Base-by-base conservation (phyloP, 2,888 invertebrate species). In the Strigamia transsilvanica region DNA sequence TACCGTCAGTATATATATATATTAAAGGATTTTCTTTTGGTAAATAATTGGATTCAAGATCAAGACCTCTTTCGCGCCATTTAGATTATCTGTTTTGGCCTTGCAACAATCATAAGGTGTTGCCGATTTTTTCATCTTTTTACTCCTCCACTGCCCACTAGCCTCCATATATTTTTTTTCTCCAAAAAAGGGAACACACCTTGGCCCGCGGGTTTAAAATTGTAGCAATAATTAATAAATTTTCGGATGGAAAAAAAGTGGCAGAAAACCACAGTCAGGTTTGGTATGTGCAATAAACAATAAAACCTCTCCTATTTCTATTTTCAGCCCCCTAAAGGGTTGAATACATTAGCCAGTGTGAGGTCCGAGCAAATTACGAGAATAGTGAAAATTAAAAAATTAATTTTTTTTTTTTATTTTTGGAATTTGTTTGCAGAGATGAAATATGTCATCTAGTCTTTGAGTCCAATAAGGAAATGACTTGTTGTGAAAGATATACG, bases 131-230 rank as follows among this genome's bases (percentile, higher is more conserved):
- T 18, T 56, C 18, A n/a, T 56, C 21, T 56, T 56, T 46, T 4
- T 56, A 56, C 56, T 56, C 56, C 56, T 56, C 56, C 56, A 7
- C 56, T 56, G 56, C 56, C 56, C 56, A 56, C 56, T 56, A 21
- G 56, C 56, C 56, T 56, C 56, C 56, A 56, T 56, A 18, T 56
- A 21, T 56, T n/a, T n/a, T 12, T 42, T 42, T 6, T 42, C 13
- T 15, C 13, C 4, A 46, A 13, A 46, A 46, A 46, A 46, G 12
- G 2, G 13, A 56, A 56, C 56, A 56, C 56, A 56, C 56, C 56
- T 56, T 56, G 56, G 21, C 56, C 56, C 18, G n/a, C 21, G 56
- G 56, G 5, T 18, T n/a, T n/a, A 56, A 56, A 21, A 38, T 38
- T 7, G 56, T 18, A 56, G 21, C 21, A 18, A 56, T 56, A 56